phyloP scores from a whole-genome alignment of 2,797 vertebrate genomes.

The Atherinosoma microstoma region DNA sequence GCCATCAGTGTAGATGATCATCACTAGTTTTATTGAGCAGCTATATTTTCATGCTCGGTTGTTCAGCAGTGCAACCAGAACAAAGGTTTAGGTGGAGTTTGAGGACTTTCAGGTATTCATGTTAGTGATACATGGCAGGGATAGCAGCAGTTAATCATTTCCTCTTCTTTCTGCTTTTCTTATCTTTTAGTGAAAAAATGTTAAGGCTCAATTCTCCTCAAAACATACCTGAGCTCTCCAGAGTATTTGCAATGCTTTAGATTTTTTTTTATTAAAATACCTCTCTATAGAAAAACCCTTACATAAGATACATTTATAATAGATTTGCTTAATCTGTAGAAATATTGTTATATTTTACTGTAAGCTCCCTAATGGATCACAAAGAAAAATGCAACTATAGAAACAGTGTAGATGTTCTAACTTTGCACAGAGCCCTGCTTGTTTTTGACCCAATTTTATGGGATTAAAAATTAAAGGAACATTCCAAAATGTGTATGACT shows the following conservation, averaged over 20 bases:
- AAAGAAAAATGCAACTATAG: neutral
- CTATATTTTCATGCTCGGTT: neutral
- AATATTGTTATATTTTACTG: neutral
- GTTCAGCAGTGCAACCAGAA: neutral
- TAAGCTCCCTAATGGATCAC: neutral
- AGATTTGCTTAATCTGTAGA: neutral
- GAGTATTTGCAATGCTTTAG: neutral
- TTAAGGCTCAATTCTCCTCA: neutral
- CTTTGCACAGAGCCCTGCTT: no score
- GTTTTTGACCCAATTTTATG: no score
- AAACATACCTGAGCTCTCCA: neutral
- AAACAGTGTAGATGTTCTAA: neutral
- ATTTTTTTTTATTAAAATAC: neutral
- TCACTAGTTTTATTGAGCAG: neutral
- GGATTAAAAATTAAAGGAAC: no score
- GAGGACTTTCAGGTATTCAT: neutral
- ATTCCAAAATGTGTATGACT: no score
- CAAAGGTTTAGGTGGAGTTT: neutral
- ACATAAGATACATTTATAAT: neutral
- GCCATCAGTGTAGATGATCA: neutral
- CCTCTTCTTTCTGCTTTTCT: slow-evolving; percentile 7
- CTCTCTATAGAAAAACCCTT: neutral
- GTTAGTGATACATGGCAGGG: slow-evolving; percentile 1
- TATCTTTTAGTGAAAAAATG: slow-evolving; percentile 1
- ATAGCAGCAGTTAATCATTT: slow-evolving; percentile 56